Percentiles rank a stretch among this genome's conserved stretches.
phyloP scores from a whole-genome alignment of 2,113 vertebrate species.

The Gobiocypris rarus region DNA sequence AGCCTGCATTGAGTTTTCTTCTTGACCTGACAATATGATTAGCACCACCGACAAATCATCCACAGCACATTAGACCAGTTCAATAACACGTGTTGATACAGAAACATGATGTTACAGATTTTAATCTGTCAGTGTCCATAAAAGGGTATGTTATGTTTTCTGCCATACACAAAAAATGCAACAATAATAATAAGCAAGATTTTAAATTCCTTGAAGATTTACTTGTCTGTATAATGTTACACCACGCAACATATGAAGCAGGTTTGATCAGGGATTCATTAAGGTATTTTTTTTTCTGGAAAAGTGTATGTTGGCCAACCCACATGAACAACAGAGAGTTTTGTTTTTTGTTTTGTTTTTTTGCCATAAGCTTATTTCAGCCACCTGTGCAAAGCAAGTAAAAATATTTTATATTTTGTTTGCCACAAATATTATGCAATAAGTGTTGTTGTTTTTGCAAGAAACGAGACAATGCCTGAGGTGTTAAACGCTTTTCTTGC shows the following conservation, averaged over 20 bases:
- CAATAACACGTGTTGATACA: not conserved
- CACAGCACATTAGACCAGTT: not conserved
- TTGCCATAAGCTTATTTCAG: not conserved
- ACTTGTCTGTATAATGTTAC: no score
- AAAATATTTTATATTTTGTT: not conserved
- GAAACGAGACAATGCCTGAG: not conserved
- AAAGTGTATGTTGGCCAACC: no score
- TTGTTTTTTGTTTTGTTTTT: not conserved
- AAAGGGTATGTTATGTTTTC: no score
- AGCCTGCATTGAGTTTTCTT: not conserved
- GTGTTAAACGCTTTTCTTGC: not conserved
- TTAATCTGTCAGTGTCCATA: no score
- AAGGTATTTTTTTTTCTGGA: no score
- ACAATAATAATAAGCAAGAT: not conserved
- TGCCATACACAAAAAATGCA: no score
- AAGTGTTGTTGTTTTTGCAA: not conserved
- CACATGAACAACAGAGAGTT: not conserved
- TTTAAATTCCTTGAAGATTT: no score
- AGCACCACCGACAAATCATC: not conserved
- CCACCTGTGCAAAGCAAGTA: not conserved
- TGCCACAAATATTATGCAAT: not conserved
- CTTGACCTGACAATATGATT: not conserved
- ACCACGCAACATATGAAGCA: no score
- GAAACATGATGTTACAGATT: not conserved
- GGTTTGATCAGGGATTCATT: no score